phyloP scores from a whole-genome alignment of 2,113 vertebrate genomes.

The Pygoscelis antarcticus region DNA sequence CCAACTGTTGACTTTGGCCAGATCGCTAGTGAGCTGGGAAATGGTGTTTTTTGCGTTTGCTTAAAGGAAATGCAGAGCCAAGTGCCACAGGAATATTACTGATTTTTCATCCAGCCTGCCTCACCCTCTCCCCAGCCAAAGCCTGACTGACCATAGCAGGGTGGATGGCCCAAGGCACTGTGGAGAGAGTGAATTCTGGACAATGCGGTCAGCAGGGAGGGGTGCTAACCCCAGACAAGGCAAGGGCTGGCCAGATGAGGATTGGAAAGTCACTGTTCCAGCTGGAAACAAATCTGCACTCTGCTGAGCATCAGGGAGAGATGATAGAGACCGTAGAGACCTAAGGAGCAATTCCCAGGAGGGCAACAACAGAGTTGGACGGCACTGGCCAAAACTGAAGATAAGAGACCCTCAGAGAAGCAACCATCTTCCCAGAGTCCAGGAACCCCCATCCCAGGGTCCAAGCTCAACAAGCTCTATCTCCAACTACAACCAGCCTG shows the following conservation, averaged over 20 bases:
- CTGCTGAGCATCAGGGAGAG: neutral
- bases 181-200: neutral
- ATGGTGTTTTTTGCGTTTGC: neutral
- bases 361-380: neutral
- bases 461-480: neutral
- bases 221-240: neutral
- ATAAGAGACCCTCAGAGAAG: neutral
- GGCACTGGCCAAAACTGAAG: neutral
- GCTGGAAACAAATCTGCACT: neutral
- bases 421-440: neutral
- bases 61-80: conserved; percentile 23
- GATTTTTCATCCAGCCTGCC: conserved; percentile 15
- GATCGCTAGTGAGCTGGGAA: neutral
- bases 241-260: neutral
- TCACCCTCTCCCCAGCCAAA: conserved; percentile 2
- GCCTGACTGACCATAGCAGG: neutral
- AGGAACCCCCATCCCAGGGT: neutral
- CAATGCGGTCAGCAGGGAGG: neutral
- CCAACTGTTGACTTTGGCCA: conserved; percentile 46
- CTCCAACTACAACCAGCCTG: neutral
- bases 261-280: neutral
- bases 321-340: neutral
- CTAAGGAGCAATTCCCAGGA: neutral
- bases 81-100: conserved; percentile 44
- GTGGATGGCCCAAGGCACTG: neutral